Conservation (phyloP, 2,888 invertebrate species). For the Archips crataeganus region DNA sequence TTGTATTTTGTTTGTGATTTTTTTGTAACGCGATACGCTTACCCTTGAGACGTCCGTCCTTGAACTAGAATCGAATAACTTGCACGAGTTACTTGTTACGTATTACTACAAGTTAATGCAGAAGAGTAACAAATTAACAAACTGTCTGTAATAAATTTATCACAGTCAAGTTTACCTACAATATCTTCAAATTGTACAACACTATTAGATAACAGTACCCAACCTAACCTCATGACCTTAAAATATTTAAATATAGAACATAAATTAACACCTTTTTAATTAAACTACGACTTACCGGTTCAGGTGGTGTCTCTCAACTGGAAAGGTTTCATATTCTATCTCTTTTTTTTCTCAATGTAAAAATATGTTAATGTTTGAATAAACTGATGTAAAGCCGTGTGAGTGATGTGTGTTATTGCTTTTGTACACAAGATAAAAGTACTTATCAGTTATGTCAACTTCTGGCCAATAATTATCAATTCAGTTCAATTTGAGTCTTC, state of each 20-base stretch:
- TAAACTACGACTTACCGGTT: slow-evolving; percentile 31
- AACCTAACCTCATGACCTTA: slow-evolving; percentile 68
- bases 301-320: background rate
- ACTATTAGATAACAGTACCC: slow-evolving; percentile 66
- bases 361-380: slow-evolving; percentile 48
- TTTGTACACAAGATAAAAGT: slow-evolving; percentile 68
- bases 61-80: slow-evolving; percentile 68
- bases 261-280: slow-evolving; percentile 22
- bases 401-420: slow-evolving; percentile 57
- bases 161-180: slow-evolving; percentile 21
- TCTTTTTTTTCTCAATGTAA: background rate
- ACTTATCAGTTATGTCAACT: slow-evolving; percentile 76
- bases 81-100: slow-evolving; percentile 43
- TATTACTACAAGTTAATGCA: slow-evolving; percentile 37
- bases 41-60: slow-evolving; percentile 79
- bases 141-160: slow-evolving; percentile 19
- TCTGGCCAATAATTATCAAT: slow-evolving; percentile 61
- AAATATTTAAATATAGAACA: slow-evolving; percentile 36
- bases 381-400: slow-evolving; percentile 56
- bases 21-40: slow-evolving; percentile 46
- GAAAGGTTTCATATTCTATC: background rate
- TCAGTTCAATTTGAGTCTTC: slow-evolving; percentile 74
- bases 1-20: slow-evolving; percentile 41
- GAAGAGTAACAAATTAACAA: slow-evolving; percentile 34
- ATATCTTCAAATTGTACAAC: slow-evolving; percentile 19